Conservation (phyloP, 2,888 invertebrate genomes). For the Pristionchus mayeri region DNA sequence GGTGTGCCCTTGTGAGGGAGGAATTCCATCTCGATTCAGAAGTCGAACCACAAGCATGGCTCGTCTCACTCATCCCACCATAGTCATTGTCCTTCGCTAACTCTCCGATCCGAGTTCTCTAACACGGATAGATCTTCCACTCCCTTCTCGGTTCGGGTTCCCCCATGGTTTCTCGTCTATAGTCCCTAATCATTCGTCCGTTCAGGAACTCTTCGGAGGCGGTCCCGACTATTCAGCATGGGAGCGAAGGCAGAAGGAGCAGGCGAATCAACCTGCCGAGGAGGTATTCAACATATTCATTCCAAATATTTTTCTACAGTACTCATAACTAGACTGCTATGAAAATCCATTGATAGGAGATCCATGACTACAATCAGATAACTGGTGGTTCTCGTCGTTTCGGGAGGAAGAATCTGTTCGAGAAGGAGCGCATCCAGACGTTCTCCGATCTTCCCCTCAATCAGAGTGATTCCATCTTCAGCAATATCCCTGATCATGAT, state of each 20-base stretch:
- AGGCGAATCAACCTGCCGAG: neutral
- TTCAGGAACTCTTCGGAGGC: conserved; percentile 63
- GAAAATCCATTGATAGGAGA: neutral
- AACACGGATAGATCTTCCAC: conserved; percentile 23
- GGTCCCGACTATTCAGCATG: conserved; percentile 49
- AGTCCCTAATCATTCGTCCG: neutral
- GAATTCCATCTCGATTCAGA: conserved; percentile 46
- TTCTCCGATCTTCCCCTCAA: conserved; percentile 52
- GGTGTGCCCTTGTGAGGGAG: conserved; percentile 30
- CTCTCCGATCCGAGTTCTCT: conserved; percentile 38
- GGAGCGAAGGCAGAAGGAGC: conserved; percentile 34
- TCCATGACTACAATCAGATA: neutral
- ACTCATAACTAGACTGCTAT: neutral
- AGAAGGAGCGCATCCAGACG: conserved; percentile 54
- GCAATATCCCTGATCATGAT: conserved; percentile 43
- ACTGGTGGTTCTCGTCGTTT: conserved; percentile 50
- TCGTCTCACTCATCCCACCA: conserved; percentile 8
- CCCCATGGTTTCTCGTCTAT: neutral
- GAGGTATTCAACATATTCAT: conserved; percentile 10
- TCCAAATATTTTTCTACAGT: no score
- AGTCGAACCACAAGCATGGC: conserved; percentile 31
- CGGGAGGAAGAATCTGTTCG: conserved; percentile 58
- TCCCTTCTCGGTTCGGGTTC: conserved; percentile 42
- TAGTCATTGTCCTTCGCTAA: conserved; percentile 49
- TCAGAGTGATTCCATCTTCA: conserved; percentile 38